Evolutionary conservation across 35 echinoderm and acorn worm genomes (phyloP).

Genomic region (Ptychodera flava): DNA sequence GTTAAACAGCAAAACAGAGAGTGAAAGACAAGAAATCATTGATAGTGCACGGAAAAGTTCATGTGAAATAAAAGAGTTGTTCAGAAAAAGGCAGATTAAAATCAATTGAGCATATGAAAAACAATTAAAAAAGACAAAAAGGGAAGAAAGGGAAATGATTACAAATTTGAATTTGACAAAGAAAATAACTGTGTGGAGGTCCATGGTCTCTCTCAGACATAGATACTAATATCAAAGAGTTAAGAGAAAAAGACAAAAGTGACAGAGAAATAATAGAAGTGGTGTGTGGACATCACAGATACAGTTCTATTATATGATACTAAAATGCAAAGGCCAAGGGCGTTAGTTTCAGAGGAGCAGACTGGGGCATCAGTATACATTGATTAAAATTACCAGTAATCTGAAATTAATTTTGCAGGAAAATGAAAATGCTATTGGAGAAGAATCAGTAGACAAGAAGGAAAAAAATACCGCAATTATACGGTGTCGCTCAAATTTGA

Average conservation of each 20-base stretch:
- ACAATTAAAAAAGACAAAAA: too few relatives aligned
- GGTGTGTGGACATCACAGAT: neutral
- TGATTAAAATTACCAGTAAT: neutral
- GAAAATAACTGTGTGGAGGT: neutral
- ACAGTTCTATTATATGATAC: neutral
- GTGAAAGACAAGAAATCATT: neutral
- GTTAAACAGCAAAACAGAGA: neutral
- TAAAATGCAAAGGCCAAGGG: neutral
- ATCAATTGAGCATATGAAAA: neutral
- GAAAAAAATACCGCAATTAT: too few relatives aligned
- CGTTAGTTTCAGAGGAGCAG: neutral
- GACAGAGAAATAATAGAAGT: neutral
- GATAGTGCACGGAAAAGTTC: neutral
- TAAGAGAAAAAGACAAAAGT: neutral
- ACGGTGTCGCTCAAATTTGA: too few relatives aligned
- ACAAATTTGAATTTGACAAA: neutral
- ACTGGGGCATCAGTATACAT: neutral
- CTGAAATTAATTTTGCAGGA: neutral
- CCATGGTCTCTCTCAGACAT: neutral
- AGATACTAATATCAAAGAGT: neutral
- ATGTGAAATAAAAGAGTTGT: neutral
- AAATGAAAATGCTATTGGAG: too few relatives aligned
- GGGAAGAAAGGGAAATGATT: too few relatives aligned
- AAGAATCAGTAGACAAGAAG: too few relatives aligned
- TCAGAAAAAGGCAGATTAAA: neutral